phyloP scores from a whole-genome alignment of 2,113 vertebrate genomes.

The Corythornis cristatus region DNA sequence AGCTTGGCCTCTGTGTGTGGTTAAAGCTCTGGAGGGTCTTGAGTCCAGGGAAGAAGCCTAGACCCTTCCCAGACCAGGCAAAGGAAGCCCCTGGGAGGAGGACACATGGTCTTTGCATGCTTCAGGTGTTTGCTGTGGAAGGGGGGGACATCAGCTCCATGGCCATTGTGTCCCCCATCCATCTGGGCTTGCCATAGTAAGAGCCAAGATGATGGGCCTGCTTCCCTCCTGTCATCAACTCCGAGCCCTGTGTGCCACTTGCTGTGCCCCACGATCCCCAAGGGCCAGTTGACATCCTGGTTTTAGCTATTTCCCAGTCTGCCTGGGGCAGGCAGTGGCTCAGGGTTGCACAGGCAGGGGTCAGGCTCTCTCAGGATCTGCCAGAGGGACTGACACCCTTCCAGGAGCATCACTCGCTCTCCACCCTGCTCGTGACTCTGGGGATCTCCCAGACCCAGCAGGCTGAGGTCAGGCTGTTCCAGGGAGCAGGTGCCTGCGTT shows the following conservation, averaged over 20 bases:
- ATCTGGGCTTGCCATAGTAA: fast-evolving
- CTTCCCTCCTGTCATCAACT: neutral
- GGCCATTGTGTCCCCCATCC: fast-evolving
- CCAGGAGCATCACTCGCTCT: neutral
- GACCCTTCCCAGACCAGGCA: neutral
- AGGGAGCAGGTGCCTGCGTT: constrained; percentile 47
- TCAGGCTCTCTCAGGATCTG: neutral
- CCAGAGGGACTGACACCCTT: neutral
- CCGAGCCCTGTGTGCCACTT: fast-evolving
- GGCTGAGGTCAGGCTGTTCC: constrained; percentile 33
- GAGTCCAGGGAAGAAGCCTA: neutral
- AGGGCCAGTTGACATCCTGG: neutral
- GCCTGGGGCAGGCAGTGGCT: neutral
- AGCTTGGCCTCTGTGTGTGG: neutral
- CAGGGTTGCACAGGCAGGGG: fast-evolving
- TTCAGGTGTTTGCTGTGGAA: neutral
- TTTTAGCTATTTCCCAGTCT: fast-evolving
- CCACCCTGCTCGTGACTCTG: neutral
- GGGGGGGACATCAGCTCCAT: fast-evolving
- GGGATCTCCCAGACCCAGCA: constrained; percentile 45
- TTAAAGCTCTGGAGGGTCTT: neutral
- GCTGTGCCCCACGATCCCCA: fast-evolving
- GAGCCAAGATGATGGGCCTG: neutral
- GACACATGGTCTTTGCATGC: neutral
- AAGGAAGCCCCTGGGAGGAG: neutral